Conservation (phyloP, 2,888 invertebrate species). For the Acronicta alni region DNA sequence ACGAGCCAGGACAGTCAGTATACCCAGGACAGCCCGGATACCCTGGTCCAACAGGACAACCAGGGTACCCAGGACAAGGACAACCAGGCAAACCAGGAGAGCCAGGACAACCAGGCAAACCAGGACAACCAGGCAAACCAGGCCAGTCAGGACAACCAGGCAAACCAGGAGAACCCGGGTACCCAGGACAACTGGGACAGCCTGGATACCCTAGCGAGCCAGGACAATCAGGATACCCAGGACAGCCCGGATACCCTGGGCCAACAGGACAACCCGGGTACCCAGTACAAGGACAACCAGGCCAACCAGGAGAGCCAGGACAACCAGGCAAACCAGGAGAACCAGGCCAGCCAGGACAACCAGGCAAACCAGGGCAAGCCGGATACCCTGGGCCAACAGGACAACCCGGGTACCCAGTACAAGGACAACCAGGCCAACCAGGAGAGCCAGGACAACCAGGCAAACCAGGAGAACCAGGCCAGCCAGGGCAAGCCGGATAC, state of each 20-base stretch:
- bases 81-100: constrained; percentile 7
- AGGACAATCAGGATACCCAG: constrained; percentile 46
- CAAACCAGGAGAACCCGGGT: constrained; percentile 13
- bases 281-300: constrained; percentile 10
- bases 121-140: constrained; percentile 19
- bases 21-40: constrained; percentile 17
- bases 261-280: constrained; percentile 36
- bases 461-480: constrained; percentile 4
- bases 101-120: constrained; percentile 7
- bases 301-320: too few relatives aligned
- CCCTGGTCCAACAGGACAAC: constrained; percentile 3
- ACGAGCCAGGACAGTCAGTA: constrained; percentile 14
- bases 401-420: constrained; percentile 1
- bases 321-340: constrained; percentile 11
- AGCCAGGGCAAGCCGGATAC: background rate
- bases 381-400: constrained; percentile 17
- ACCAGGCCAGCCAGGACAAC: constrained; percentile 9
- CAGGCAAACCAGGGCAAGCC: constrained; percentile 3
- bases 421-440: constrained; percentile 22
- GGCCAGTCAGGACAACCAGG: constrained; percentile 22
- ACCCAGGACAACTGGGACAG: constrained; percentile 5
- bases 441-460: constrained; percentile 27
- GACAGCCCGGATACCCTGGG: constrained; percentile 4
- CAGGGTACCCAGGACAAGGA: constrained; percentile 6
- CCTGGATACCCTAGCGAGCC: constrained; percentile 12